Conservation (phyloP, 2,113 vertebrate species). For the Vireo altiloquus region DNA sequence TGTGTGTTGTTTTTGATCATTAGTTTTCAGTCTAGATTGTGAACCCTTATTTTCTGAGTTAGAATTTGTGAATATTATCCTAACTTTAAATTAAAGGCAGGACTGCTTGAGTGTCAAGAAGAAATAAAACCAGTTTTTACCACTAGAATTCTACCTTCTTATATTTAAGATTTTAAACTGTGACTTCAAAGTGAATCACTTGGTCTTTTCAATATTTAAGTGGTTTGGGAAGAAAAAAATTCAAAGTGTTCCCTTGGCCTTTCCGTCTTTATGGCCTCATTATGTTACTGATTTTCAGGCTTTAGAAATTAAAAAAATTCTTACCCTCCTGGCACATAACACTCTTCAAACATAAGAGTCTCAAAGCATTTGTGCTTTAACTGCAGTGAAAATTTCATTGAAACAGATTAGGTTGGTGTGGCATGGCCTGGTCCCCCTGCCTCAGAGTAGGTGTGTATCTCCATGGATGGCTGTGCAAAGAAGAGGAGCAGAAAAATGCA, state of each 20-base stretch:
- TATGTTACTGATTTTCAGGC: not conserved
- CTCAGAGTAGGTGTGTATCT: not conserved
- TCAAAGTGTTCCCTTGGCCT: not conserved
- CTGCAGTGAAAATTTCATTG: not conserved
- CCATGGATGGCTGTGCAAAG: not conserved
- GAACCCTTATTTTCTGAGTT: not conserved
- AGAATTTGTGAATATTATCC: not conserved
- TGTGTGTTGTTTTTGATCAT: not conserved
- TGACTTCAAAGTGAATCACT: not conserved
- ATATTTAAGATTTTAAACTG: not conserved
- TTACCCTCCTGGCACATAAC: not conserved
- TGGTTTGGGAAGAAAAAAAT: not conserved
- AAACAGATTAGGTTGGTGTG: not conserved
- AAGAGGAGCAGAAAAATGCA: slow-evolving; percentile 26
- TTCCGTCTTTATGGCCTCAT: not conserved
- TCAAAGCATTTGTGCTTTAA: not conserved
- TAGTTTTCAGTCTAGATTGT: not conserved
- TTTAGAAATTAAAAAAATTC: not conserved
- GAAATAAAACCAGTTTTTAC: not conserved
- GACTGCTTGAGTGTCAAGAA: not conserved
- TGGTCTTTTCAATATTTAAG: not conserved
- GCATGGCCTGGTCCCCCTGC: not conserved
- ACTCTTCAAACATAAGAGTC: not conserved
- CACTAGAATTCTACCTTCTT: not conserved
- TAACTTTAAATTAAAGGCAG: not conserved